A percentile compares a stretch with the other conserved stretches of the same genome.
Conservation (phyloP, 2,113 vertebrate genomes). For the Peromyscus californicus region DNA sequence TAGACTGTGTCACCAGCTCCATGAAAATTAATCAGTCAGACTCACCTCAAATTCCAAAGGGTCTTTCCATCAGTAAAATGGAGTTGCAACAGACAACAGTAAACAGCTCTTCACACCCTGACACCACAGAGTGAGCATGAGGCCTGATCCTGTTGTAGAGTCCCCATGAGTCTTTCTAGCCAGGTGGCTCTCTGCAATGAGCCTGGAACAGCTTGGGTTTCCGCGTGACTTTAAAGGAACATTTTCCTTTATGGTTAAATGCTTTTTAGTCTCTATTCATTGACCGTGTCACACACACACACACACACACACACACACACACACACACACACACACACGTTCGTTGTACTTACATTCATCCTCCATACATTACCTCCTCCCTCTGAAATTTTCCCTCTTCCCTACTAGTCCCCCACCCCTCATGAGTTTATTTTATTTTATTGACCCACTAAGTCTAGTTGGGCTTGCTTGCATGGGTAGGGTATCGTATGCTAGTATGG, state of each 20-base stretch:
- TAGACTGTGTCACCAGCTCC: neutral
- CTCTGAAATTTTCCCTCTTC: neutral
- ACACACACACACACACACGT: neutral
- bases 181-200: neutral
- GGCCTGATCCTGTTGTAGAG: accelerated
- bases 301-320: neutral
- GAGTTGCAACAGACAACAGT: neutral
- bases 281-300: neutral
- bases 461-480: neutral
- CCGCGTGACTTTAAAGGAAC: neutral
- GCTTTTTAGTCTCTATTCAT: neutral
- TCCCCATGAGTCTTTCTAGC: neutral
- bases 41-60: neutral
- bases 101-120: no score
- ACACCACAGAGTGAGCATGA: neutral
- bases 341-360: neutral
- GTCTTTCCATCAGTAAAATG: neutral
- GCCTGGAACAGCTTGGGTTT: neutral
- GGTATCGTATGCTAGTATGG: neutral
- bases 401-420: neutral
- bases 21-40: neutral
- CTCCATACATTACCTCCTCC: neutral
- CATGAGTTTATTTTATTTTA: neutral
- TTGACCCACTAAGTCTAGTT: neutral
- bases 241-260: neutral